These are phyloP conservation scores for Macroteleia sp. DNA, from an alignment of 2,888 invertebrate species.

Conservation along the genomic window DNA sequence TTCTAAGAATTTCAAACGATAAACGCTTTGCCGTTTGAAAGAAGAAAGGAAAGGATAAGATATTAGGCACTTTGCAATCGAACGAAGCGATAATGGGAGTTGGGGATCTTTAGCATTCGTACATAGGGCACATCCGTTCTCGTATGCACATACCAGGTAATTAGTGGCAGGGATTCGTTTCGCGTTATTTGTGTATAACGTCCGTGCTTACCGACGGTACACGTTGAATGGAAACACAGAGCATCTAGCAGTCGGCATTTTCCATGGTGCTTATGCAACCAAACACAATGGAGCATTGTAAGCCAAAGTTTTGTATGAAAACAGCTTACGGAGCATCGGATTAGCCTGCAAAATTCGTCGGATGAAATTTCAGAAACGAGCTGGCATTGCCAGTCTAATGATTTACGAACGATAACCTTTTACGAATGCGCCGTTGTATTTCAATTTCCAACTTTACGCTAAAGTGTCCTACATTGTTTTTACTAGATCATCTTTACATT, in stretches of 20 bases:
- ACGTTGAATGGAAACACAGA: constrained; percentile 51
- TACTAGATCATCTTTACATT: constrained; percentile 35
- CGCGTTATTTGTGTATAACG: constrained; percentile 55
- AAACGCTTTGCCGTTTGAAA: constrained; percentile 1
- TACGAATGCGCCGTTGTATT: constrained; percentile 43
- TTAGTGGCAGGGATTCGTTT: constrained; percentile 52
- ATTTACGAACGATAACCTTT: constrained; percentile 47
- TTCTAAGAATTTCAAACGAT: constrained; percentile 12
- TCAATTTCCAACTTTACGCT: constrained; percentile 49
- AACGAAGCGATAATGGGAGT: too few relatives aligned
- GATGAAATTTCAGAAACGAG: constrained; percentile 65
- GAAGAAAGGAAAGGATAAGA: neutral
- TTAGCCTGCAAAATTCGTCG: constrained; percentile 59
- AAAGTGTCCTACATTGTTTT: constrained; percentile 36
- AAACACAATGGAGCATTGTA: constrained; percentile 60
- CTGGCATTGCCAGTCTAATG: constrained; percentile 52
- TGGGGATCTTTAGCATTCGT: constrained; percentile 13
- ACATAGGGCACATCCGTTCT: constrained; percentile 30
- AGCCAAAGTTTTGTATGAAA: constrained; percentile 72
- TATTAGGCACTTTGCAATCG: constrained; percentile 10
- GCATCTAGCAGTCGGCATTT: constrained; percentile 53
- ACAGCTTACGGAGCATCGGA: constrained; percentile 72
- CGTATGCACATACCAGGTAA: constrained; percentile 44
- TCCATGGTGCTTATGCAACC: constrained; percentile 50
- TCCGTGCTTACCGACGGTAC: constrained; percentile 41